Evolutionary conservation across 1,140 invertebrate genomes (phyloP).

Genomic region (Octopus sinensis): DNA sequence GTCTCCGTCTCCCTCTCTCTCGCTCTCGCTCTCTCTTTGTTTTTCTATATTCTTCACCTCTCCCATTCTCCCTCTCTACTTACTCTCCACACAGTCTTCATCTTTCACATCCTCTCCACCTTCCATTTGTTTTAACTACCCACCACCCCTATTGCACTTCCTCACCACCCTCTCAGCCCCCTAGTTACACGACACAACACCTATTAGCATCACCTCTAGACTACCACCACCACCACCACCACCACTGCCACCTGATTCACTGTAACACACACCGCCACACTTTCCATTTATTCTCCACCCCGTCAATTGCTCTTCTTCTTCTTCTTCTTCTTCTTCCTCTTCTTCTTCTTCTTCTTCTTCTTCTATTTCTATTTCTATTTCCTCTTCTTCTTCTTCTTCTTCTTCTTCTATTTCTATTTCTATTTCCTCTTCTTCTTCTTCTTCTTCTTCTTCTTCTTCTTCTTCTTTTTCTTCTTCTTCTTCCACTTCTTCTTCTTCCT

Average conservation of each 20-base stretch:
- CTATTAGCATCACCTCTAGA: no score
- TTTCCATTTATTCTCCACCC: neutral
- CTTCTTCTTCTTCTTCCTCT: neutral
- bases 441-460: neutral
- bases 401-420: conserved; percentile 2
- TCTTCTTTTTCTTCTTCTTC: conserved; percentile 2
- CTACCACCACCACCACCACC: no score
- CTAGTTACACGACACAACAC: no score
- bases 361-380: conserved; percentile 7
- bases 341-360: neutral
- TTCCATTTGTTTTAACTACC: no score
- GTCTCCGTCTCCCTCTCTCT: neutral
- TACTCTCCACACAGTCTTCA: neutral
- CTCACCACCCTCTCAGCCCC: no score
- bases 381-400: neutral
- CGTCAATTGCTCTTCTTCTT: neutral
- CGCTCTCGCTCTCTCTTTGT: neutral
- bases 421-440: neutral
- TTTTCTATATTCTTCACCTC: neutral
- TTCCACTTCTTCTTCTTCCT: conserved; percentile 9
- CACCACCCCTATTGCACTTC: no score
- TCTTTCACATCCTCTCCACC: neutral
- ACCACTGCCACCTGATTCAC: no score
- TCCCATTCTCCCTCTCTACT: neutral
- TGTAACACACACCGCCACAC: no score